Conservation (phyloP, 1,140 invertebrate species). For the Philotrypesis tridentata region DNA sequence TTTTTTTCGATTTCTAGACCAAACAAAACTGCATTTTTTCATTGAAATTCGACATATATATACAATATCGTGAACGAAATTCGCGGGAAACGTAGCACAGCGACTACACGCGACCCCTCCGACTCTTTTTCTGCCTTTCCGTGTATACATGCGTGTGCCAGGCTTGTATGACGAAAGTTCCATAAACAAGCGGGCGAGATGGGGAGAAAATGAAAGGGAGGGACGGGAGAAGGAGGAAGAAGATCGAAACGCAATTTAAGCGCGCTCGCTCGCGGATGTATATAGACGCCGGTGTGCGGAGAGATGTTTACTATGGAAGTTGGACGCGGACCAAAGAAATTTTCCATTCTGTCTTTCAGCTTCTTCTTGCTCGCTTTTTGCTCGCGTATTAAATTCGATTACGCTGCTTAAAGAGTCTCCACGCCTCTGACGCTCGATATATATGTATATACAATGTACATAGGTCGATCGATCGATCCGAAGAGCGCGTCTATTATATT, state of each 20-base stretch:
- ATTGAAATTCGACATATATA: no score
- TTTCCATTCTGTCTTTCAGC: conserved; percentile 18
- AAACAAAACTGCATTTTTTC: no score
- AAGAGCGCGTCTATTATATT: neutral
- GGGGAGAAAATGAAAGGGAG: neutral
- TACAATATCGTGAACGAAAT: conserved; percentile 16
- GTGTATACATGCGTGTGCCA: no score
- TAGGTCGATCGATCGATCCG: conserved; percentile 43
- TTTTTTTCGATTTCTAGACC: no score
- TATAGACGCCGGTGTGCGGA: conserved; percentile 70
- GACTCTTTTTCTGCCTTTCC: no score
- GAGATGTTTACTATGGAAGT: conserved; percentile 68
- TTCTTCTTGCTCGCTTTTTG: neutral
- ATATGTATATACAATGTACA: no score
- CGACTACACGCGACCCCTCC: neutral
- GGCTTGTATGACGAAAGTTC: neutral
- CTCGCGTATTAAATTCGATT: conserved; percentile 21
- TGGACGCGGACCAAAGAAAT: conserved; percentile 58
- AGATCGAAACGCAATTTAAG: conserved; percentile 65
- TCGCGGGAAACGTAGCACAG: neutral
- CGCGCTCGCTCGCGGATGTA: no score
- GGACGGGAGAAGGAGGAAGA: neutral
- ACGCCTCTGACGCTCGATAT: neutral
- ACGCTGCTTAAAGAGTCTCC: conserved; percentile 9
- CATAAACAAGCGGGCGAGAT: neutral